Percentiles rank a stretch among this genome's conserved stretches.
Conservation (phyloP, 2,797 vertebrate species). For the Lindbergichthys nudifrons region DNA sequence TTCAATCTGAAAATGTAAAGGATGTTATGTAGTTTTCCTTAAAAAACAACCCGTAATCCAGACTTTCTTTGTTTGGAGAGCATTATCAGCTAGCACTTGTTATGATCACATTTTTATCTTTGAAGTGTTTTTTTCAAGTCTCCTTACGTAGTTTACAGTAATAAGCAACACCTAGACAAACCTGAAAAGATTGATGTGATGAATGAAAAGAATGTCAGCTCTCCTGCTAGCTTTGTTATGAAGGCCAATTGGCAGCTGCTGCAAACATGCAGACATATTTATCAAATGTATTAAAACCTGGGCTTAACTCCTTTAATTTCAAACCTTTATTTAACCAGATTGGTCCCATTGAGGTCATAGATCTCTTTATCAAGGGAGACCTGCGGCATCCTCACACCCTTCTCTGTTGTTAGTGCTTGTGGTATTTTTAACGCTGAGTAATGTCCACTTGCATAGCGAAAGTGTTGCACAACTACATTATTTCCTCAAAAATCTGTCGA, state of each 20-base stretch:
- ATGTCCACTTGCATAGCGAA: background rate
- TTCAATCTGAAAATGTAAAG: no score
- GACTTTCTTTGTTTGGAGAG: background rate
- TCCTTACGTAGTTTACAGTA: background rate
- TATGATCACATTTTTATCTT: slow-evolving; percentile 2
- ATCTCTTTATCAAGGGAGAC: no score
- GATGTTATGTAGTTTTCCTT: background rate
- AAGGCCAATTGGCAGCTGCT: background rate
- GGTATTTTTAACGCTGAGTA: background rate
- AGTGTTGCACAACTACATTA: background rate
- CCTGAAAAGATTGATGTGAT: background rate
- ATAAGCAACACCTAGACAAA: slow-evolving; percentile 1
- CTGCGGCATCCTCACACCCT: background rate
- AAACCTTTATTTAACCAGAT: no score
- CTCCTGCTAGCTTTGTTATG: background rate
- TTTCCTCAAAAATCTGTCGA: slow-evolving; percentile 5
- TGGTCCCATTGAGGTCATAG: no score
- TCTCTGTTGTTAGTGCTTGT: background rate
- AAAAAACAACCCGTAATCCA: background rate
- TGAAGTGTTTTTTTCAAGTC: background rate
- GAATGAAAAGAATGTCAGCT: slow-evolving; percentile 4
- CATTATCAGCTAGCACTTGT: background rate
- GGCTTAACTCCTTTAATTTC: no score
- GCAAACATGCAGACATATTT: background rate
- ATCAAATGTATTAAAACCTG: background rate